These are phyloP conservation scores for Kobus ellipsiprymnus DNA, from an alignment of 2,113 vertebrate genomes.

Conservation along the genomic window DNA sequence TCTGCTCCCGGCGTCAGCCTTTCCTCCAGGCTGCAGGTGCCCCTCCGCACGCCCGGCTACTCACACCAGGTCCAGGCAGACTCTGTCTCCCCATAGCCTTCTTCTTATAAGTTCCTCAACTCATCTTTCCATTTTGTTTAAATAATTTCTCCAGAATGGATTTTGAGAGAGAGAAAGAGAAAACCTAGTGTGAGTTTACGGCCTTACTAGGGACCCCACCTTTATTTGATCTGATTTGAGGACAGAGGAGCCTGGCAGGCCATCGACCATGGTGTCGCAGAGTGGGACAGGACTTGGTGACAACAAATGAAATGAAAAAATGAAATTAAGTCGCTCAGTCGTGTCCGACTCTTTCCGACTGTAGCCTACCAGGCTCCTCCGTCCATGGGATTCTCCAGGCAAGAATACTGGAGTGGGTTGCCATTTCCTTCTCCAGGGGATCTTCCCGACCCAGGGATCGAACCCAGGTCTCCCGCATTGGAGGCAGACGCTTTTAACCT, in stretches of 20 bases:
- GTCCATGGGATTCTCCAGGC: neutral
- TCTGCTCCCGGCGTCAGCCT: neutral
- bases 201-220: neutral
- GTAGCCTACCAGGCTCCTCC: neutral
- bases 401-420: neutral
- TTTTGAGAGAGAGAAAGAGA: neutral
- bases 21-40: accelerated
- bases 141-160: neutral
- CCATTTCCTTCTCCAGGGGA: neutral
- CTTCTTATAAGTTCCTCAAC: neutral
- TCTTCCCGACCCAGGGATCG: accelerated
- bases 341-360: accelerated
- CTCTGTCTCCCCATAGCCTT: neutral
- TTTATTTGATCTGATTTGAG: neutral
- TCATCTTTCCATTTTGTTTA: neutral
- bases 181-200: neutral
- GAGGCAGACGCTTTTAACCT: no score
- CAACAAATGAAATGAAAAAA: neutral
- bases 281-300: accelerated
- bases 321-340: neutral
- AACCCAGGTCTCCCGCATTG: neutral
- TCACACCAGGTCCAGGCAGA: neutral
- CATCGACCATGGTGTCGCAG: accelerated
- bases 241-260: neutral
- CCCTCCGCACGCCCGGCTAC: neutral